Evolutionary conservation across 2,113 vertebrate genomes (phyloP).

Genomic region (Mirounga angustirostris): DNA sequence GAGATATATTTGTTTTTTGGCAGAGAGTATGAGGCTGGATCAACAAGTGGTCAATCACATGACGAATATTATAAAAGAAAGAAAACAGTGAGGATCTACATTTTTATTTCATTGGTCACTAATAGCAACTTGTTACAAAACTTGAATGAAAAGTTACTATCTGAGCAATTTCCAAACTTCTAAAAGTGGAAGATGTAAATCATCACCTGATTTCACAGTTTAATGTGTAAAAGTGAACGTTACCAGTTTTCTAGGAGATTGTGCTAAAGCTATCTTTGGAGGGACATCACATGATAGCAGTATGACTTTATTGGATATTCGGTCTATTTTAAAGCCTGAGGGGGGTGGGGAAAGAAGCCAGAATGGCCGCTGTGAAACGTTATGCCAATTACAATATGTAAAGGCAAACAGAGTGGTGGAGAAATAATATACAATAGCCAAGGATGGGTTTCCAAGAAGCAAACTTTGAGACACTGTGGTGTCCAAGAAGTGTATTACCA

Average conservation of each 20-base stretch:
- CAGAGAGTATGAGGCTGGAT: neutral
- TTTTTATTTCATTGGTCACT: slow-evolving; percentile 22
- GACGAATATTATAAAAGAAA: neutral
- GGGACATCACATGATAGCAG: neutral
- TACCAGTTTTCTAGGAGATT: neutral
- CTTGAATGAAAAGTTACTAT: neutral
- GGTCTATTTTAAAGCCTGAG: slow-evolving; percentile 47
- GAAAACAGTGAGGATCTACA: neutral
- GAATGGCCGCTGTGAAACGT: neutral
- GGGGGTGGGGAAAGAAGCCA: neutral
- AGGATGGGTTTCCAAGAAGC: neutral
- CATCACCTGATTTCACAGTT: slow-evolving; percentile 46
- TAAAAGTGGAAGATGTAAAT: slow-evolving; percentile 49
- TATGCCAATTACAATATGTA: neutral
- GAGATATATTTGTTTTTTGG: neutral
- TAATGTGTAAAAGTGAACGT: slow-evolving; percentile 11
- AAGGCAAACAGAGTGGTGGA: neutral
- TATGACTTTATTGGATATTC: neutral
- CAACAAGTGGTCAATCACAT: neutral
- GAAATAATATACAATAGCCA: neutral
- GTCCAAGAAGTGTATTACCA: neutral
- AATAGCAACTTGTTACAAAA: neutral
- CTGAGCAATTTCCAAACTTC: slow-evolving; percentile 32
- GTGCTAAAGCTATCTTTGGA: neutral
- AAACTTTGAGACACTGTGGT: neutral